Evolutionary conservation across 2,888 invertebrate genomes (phyloP).

Genomic region (Heliconius hortense): DNA sequence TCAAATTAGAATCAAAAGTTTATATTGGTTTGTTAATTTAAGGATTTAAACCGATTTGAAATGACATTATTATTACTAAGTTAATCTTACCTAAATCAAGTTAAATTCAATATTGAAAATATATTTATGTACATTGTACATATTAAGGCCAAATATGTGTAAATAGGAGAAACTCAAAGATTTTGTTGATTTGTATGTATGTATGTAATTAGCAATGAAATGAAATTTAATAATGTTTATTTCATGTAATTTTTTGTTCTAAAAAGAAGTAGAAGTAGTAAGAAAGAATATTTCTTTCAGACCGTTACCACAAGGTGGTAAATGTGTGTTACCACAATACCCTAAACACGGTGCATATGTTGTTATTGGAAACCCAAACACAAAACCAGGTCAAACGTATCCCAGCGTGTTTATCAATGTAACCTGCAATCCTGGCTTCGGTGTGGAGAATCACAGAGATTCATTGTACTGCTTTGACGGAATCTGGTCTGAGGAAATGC

Average conservation of each 20-base stretch:
- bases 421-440: constrained; percentile 57
- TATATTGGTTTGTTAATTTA: too few relatives aligned
- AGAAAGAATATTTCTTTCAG: constrained; percentile 39
- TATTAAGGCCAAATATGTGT: too few relatives aligned
- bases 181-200: too few relatives aligned
- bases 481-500: constrained; percentile 48
- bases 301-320: constrained; percentile 44
- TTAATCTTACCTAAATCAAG: too few relatives aligned
- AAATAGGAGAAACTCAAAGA: too few relatives aligned
- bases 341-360: constrained; percentile 59
- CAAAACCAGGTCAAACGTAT: constrained; percentile 51
- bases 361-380: constrained; percentile 49
- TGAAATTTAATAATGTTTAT: not conserved
- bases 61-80: too few relatives aligned
- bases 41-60: too few relatives aligned
- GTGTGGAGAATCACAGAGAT: constrained; percentile 43
- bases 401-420: constrained; percentile 51
- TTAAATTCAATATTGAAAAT: not conserved
- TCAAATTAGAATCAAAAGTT: not conserved
- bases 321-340: constrained; percentile 57
- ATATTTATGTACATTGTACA: not conserved
- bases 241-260: not conserved
- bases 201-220: too few relatives aligned
- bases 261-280: not conserved
- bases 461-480: constrained; percentile 55